Percentiles rank a stretch among this genome's conserved stretches.
Evolutionary conservation across 2,888 invertebrate species (phyloP).

Genomic region (Cataglyphis cursor): DNA sequence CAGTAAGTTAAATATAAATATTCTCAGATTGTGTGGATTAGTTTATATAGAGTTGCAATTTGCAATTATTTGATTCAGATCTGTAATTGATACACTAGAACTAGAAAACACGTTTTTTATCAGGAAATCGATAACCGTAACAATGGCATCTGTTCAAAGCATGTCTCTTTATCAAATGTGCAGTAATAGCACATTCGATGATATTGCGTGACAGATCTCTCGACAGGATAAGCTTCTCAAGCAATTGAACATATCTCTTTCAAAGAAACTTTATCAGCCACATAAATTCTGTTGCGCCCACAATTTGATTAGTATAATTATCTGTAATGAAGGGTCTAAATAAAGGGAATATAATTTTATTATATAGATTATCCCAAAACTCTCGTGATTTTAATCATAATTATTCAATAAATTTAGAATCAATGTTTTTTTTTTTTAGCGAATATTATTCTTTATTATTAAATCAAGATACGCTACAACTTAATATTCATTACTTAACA

Average conservation of each 20-base stretch:
- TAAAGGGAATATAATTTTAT: neutral
- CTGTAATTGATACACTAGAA: neutral
- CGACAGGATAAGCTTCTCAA: neutral
- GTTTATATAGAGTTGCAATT: neutral
- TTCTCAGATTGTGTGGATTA: neutral
- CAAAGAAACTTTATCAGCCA: neutral
- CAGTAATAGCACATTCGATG: neutral
- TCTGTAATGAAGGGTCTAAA: neutral
- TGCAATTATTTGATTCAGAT: neutral
- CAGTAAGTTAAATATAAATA: neutral
- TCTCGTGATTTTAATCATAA: neutral
- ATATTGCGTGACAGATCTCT: neutral
- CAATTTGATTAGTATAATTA: neutral
- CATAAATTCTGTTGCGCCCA: neutral
- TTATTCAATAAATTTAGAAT: neutral
- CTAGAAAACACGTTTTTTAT: neutral
- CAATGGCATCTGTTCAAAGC: neutral
- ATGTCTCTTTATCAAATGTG: neutral
- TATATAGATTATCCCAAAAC: neutral
- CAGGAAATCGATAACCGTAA: constrained; percentile 8
- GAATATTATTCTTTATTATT: neutral
- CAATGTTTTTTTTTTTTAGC: neutral
- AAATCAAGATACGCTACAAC: neutral
- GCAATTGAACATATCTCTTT: neutral
- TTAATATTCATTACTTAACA: neutral